Base-by-base conservation (phyloP, 2,888 invertebrate genomes). In the Acleris laterana region DNA sequence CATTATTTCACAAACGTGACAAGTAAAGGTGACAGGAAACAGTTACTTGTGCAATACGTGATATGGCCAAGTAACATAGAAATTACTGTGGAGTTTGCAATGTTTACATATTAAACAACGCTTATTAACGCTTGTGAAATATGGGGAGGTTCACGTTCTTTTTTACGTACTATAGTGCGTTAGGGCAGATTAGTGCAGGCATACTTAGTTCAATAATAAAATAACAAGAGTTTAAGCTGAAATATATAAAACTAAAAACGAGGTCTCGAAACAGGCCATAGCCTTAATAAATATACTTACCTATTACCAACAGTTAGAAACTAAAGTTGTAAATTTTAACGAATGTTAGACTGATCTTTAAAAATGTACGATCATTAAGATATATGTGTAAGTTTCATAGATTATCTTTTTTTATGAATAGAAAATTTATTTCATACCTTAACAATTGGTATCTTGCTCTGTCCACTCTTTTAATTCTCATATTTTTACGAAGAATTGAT, bases 271-370 rank as follows among this genome's bases (percentile, higher is more conserved):
- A 68, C 67, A 62, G 79, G 79, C 79, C 82, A 74, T 85, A 87
- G 90, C 89, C 89, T 89, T 89, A 89, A 79, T 72, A 69, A 77
- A 72, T 76, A 69, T 70, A 76, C 72, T 32, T 32, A 32, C 32
- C 2, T 32, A 32, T 32, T 32, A 32, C 32, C 76, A 77, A 28
- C 81, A 75, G 74, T 80, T 82, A 82, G 82, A 76, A 75, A 77
- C 77, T 78, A 84, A 85, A 84, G 76, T 77, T 88, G 87, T 89
- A 87, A 85, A 86, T 88, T 87, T 89, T 89, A 92, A 87, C 92
- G 92, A 92, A 92, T 88, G 89, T 92, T 92, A 92, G 92, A 92
- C 93, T 92, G 92, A 91, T 90, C 86, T 91, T 89, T 88, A 88
- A 90, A 87, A 86, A 84, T 88, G 86, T 88, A 89, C 83, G 87